These are phyloP conservation scores for Apamea anceps DNA, from an alignment of 2,888 invertebrate genomes.

Conservation along the genomic window DNA sequence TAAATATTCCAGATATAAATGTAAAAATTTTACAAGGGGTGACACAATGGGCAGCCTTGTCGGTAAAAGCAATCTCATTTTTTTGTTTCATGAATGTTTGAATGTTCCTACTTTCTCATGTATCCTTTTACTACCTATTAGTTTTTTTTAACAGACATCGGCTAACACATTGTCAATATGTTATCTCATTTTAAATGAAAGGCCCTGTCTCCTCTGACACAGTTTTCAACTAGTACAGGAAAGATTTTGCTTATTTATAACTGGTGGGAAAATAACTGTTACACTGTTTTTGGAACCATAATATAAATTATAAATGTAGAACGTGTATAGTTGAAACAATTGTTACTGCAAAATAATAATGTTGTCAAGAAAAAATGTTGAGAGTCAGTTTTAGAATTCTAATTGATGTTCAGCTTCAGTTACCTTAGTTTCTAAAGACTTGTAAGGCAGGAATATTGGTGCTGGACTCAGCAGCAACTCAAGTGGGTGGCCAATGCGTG, in stretches of 20 bases:
- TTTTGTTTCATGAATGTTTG: too few relatives aligned
- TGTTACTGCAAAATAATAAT: not conserved
- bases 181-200: not conserved
- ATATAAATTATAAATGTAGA: too few relatives aligned
- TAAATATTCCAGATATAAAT: too few relatives aligned
- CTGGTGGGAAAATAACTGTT: too few relatives aligned
- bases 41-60: too few relatives aligned
- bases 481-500: conserved; percentile 91
- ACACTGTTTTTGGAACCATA: too few relatives aligned
- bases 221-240: not conserved
- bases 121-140: not conserved
- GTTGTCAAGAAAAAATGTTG: not conserved
- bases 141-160: not conserved
- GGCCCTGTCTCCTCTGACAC: not conserved
- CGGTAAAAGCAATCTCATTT: too few relatives aligned
- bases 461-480: conserved; percentile 93
- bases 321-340: not conserved
- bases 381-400: not conserved
- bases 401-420: not conserved
- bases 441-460: conserved; percentile 92
- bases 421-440: conserved; percentile 89
- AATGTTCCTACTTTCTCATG: not conserved
- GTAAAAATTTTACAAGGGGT: too few relatives aligned
- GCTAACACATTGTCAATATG: not conserved
- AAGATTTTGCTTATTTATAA: too few relatives aligned